These are phyloP conservation scores for Temnothorax longispinosus DNA, from an alignment of 1,140 invertebrate genomes.

Conservation along the genomic window DNA sequence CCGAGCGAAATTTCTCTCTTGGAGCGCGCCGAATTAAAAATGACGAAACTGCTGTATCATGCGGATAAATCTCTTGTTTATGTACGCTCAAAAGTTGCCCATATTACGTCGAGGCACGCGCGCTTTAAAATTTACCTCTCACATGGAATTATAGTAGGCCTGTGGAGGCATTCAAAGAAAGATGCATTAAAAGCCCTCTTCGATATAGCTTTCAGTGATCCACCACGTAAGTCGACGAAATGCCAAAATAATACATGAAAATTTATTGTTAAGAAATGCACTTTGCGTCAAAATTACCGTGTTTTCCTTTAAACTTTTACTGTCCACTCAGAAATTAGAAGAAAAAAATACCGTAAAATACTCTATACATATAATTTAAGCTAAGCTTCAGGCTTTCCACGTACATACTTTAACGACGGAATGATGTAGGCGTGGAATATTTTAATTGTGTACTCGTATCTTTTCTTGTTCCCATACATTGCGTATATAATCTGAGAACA, in stretches of 20 bases:
- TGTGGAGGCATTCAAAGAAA: slow-evolving; percentile 35
- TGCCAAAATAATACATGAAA: slow-evolving; percentile 23
- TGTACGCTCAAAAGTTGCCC: slow-evolving; percentile 53
- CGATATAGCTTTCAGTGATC: not conserved
- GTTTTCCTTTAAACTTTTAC: not conserved
- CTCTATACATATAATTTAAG: not conserved
- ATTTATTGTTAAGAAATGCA: slow-evolving; percentile 3
- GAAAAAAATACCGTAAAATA: not conserved
- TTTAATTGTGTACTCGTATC: not conserved
- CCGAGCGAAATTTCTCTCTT: slow-evolving; percentile 53
- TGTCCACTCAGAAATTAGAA: not conserved
- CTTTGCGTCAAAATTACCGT: not conserved
- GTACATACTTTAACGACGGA: no score
- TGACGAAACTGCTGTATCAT: slow-evolving; percentile 48
- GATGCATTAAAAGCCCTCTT: slow-evolving; percentile 18
- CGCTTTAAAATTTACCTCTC: slow-evolving; percentile 51
- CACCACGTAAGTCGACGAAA: slow-evolving; percentile 1
- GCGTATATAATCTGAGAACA: not conserved
- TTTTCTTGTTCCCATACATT: not conserved
- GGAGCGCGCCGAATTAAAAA: slow-evolving; percentile 35
- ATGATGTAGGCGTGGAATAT: not conserved
- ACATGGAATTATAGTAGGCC: not conserved
- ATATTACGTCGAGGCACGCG: slow-evolving; percentile 33
- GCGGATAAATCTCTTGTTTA: slow-evolving; percentile 51
- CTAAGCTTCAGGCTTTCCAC: not conserved